Conservation (phyloP, 2,888 invertebrate genomes). For the Eretmocerus hayati region DNA sequence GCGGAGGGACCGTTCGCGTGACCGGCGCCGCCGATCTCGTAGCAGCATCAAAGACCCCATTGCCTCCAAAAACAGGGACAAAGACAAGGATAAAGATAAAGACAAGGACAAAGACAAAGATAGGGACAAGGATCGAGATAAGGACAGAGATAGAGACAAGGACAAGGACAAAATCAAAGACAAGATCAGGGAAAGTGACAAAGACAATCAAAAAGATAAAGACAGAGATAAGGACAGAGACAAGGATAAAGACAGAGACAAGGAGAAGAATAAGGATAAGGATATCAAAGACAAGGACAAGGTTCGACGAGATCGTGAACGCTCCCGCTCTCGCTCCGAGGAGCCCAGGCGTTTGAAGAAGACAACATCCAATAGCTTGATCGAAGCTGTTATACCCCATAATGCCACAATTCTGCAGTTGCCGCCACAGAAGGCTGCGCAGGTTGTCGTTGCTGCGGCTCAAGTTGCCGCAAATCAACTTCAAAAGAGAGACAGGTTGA, state of each 20-base stretch:
- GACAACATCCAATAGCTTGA: neutral
- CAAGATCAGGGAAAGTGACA: too few species aligned
- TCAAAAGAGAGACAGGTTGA: constrained; percentile 32
- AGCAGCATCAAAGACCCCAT: constrained; percentile 31
- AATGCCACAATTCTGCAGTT: constrained; percentile 8
- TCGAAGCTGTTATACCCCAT: constrained; percentile 9
- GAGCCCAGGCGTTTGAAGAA: constrained; percentile 2
- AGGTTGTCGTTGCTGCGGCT: constrained; percentile 17
- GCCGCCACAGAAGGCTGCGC: constrained; percentile 17
- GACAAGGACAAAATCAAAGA: too few species aligned
- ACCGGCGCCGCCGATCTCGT: constrained; percentile 45
- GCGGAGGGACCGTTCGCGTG: constrained; percentile 41
- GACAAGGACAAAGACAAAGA: too few species aligned
- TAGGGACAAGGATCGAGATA: too few species aligned
- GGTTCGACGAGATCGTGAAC: neutral
- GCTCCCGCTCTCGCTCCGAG: neutral
- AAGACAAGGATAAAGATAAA: too few species aligned
- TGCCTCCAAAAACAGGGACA: constrained; percentile 9
- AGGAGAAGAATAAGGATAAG: too few species aligned
- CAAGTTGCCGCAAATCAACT: constrained; percentile 10
- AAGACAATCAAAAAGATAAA: too few species aligned
- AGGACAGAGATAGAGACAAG: too few species aligned
- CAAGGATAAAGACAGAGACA: too few species aligned
- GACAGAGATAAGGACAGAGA: too few species aligned
- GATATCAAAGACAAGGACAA: too few species aligned